Conservation (phyloP, 1,140 invertebrate genomes). For the Pachyrhynchus sulphureomaculatus region DNA sequence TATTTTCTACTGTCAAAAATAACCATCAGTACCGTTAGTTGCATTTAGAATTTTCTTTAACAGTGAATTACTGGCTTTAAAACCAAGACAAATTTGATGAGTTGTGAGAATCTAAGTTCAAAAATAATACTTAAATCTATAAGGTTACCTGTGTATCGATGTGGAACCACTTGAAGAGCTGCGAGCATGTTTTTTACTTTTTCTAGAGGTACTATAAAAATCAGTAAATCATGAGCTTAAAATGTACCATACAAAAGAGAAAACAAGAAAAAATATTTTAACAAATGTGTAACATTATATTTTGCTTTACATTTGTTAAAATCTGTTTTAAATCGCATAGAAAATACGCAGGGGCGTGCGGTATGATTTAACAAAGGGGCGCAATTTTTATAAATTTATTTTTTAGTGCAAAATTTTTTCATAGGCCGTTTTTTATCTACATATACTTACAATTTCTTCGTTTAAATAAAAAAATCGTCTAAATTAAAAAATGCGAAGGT, state of each 20-base stretch:
- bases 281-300: not conserved
- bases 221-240: conserved; percentile 35
- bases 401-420: too few species aligned
- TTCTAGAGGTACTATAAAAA: conserved; percentile 52
- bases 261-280: conserved; percentile 1
- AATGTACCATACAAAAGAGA: not conserved
- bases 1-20: not conserved
- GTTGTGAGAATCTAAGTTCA: conserved; percentile 1
- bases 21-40: not conserved
- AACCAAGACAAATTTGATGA: not conserved
- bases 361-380: too few species aligned
- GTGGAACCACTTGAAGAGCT: conserved; percentile 50
- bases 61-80: not conserved
- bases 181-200: conserved; percentile 51
- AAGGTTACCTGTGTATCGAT: conserved; percentile 48
- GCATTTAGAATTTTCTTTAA: conserved; percentile 1
- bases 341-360: too few species aligned
- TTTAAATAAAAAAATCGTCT: too few species aligned
- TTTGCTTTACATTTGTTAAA: not conserved
- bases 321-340: too few species aligned
- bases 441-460: too few species aligned
- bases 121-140: conserved; percentile 23
- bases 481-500: too few species aligned
- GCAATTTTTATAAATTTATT: too few species aligned
- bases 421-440: too few species aligned